Conservation (phyloP, 2,888 invertebrate species). For the Ormyrus labotus region DNA sequence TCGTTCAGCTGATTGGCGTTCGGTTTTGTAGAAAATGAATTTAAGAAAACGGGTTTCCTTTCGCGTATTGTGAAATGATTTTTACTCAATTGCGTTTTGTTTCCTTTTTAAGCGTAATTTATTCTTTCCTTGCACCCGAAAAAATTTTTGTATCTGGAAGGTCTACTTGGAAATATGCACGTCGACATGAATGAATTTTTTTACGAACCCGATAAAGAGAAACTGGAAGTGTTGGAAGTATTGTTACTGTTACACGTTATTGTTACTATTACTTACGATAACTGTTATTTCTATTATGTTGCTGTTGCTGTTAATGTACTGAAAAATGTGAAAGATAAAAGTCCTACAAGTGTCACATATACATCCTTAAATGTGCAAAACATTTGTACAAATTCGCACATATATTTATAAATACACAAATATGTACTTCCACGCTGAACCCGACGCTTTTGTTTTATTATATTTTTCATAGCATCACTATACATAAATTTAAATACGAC, state of each 20-base stretch:
- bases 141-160: slow-evolving; percentile 29
- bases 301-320: slow-evolving; percentile 8
- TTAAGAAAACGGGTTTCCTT: no score
- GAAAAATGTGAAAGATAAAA: background rate
- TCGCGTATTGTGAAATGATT: no score
- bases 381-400: no score
- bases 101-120: background rate
- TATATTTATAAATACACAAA: no score
- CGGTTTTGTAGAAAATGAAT: no score
- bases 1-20: no score
- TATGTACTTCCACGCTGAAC: no score
- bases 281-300: background rate
- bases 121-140: background rate
- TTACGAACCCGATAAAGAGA: background rate
- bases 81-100: slow-evolving; percentile 11
- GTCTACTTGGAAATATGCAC: slow-evolving; percentile 56
- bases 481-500: no score
- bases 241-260: background rate
- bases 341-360: no score
- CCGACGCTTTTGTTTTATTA: no score
- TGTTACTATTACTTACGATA: background rate
- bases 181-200: slow-evolving; percentile 47
- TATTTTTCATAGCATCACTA: no score
- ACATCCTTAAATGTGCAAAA: no score
- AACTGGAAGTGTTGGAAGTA: background rate